phyloP scores from a whole-genome alignment of 2,113 vertebrate genomes.

The Leptodactylus fuscus region DNA sequence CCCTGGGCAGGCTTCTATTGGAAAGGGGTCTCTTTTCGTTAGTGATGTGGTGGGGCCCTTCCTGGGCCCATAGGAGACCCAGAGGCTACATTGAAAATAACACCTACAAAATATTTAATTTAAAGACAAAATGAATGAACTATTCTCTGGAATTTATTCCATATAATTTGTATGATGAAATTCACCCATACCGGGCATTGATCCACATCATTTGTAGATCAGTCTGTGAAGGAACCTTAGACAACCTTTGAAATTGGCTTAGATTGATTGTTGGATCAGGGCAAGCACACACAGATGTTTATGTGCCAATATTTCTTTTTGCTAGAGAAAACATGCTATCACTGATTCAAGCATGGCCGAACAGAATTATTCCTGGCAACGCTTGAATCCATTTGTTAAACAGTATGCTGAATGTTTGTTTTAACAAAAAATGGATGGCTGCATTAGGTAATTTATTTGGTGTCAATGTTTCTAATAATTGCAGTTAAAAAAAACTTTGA shows the following conservation, averaged over 20 bases:
- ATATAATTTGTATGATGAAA: slow-evolving; percentile 25
- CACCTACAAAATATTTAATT: not conserved
- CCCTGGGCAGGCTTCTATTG: too few species aligned
- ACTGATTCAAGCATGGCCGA: slow-evolving; percentile 17
- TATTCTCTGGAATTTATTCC: slow-evolving; percentile 30
- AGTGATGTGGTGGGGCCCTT: too few species aligned
- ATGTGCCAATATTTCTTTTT: slow-evolving; percentile 53
- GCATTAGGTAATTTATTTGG: slow-evolving; percentile 36
- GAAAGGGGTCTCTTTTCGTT: too few species aligned
- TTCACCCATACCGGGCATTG: slow-evolving; percentile 5
- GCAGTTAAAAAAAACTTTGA: slow-evolving; percentile 4
- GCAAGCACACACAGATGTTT: slow-evolving; percentile 20
- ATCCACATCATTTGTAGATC: slow-evolving; percentile 50
- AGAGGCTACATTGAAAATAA: too few species aligned
- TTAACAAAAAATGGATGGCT: slow-evolving; percentile 9
- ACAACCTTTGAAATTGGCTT: slow-evolving; percentile 54
- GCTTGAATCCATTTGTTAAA: slow-evolving; percentile 41
- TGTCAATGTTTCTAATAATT: slow-evolving; percentile 48
- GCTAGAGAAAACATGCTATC: slow-evolving; percentile 48
- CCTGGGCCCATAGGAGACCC: not conserved
- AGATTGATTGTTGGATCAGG: slow-evolving; percentile 45
- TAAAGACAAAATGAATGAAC: not conserved
- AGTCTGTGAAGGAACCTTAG: slow-evolving; percentile 45
- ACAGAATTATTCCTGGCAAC: slow-evolving; percentile 53
- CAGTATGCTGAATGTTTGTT: slow-evolving; percentile 39